These are phyloP conservation scores for Pheosia gnoma DNA, from an alignment of 2,888 invertebrate genomes.

Conservation along the genomic window DNA sequence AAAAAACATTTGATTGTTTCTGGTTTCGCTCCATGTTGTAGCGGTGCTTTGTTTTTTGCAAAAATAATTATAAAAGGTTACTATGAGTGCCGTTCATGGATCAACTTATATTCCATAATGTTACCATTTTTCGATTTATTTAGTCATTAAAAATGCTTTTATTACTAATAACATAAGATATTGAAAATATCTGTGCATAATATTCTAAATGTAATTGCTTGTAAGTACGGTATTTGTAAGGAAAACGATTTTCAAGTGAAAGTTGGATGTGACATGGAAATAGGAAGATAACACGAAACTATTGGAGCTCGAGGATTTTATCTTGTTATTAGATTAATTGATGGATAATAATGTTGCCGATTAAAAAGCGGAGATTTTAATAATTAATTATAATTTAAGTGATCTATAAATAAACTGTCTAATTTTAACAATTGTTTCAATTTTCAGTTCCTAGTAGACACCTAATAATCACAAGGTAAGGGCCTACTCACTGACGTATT, in stretches of 20 bases:
- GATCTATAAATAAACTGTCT: constrained; percentile 40
- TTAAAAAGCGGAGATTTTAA: background rate
- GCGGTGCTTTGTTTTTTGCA: constrained; percentile 17
- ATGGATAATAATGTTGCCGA: background rate
- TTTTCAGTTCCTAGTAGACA: background rate
- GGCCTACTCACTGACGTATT: background rate
- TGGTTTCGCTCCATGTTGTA: constrained; percentile 2
- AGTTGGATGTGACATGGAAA: background rate
- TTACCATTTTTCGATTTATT: constrained; percentile 48
- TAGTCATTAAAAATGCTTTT: constrained; percentile 43
- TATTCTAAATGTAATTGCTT: constrained; percentile 12
- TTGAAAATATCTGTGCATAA: constrained; percentile 47
- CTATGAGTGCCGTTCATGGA: constrained; percentile 48
- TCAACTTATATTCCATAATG: constrained; percentile 39
- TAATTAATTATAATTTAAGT: constrained; percentile 25
- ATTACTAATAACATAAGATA: constrained; percentile 37
- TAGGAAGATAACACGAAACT: background rate
- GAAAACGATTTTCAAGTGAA: constrained; percentile 1
- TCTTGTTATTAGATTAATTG: background rate
- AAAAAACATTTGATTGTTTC: background rate
- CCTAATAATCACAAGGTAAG: too few relatives aligned
- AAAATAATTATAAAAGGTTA: constrained; percentile 30
- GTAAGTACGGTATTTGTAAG: background rate
- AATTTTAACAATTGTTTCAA: constrained; percentile 24
- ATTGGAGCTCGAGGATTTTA: background rate